A percentile compares a stretch with the other conserved stretches of the same genome.
Conservation (phyloP, 92 coral and sea anemone genomes). For the Parazoanthus darwini region DNA sequence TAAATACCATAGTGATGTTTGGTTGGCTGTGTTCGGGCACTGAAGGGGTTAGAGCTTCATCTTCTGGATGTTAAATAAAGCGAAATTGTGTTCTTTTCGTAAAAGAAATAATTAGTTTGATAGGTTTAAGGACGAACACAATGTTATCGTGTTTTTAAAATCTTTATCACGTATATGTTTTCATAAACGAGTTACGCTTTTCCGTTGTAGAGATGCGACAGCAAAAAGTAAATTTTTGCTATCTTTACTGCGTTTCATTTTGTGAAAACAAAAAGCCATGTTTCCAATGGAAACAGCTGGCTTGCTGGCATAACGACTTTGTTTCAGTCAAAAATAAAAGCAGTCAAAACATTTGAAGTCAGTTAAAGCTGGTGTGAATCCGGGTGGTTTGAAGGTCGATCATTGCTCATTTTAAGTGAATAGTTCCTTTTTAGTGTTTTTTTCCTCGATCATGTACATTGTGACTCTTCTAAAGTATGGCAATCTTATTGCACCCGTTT, state of each 20-base stretch:
- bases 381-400: neutral
- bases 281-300: neutral
- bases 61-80: neutral
- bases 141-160: neutral
- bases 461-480: neutral
- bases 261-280: neutral
- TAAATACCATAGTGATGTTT: neutral
- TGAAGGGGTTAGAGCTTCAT: neutral
- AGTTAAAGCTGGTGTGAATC: neutral
- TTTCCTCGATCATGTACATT: neutral
- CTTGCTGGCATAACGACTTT: neutral
- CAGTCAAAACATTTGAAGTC: neutral
- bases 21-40: neutral
- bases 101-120: neutral
- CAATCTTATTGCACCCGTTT: neutral
- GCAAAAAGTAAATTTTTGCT: neutral
- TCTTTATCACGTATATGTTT: neutral
- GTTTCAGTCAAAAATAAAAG: neutral
- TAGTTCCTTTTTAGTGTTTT: no score
- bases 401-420: no score
- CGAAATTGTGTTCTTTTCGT: neutral
- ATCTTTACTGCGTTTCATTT: neutral
- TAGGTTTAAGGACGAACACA: neutral
- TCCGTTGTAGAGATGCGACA: no score
- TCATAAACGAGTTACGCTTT: neutral